These are phyloP conservation scores for Sarcophaga variegata DNA, from an alignment of 2,888 invertebrate genomes.

Conservation along the genomic window DNA sequence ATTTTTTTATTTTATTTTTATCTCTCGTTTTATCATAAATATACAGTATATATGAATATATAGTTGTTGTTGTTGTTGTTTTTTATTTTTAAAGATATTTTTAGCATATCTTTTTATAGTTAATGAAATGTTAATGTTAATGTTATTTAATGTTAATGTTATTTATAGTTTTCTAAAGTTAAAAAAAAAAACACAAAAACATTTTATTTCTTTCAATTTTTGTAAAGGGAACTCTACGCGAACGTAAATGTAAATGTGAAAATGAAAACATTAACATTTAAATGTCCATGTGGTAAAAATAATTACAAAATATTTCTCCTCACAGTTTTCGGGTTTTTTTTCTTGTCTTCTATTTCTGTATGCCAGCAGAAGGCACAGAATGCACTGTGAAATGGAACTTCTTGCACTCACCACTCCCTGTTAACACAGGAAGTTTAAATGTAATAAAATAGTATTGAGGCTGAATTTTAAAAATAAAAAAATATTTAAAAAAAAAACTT, in stretches of 20 bases:
- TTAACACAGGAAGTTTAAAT: constrained; percentile 59
- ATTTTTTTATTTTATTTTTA: constrained; percentile 43
- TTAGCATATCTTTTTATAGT: constrained; percentile 64
- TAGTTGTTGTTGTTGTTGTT: too few species aligned
- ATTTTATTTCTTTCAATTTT: constrained; percentile 31
- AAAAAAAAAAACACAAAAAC: constrained; percentile 8
- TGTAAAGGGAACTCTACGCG: constrained; percentile 33
- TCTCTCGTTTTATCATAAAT: constrained; percentile 54
- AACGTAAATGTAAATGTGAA: constrained; percentile 12
- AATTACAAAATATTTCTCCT: constrained; percentile 53
- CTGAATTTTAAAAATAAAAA: constrained; percentile 35
- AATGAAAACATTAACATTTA: constrained; percentile 50
- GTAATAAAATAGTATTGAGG: not conserved
- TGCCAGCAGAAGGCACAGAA: not conserved
- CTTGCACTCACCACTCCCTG: not conserved
- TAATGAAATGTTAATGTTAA: too few species aligned
- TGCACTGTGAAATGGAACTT: constrained; percentile 25
- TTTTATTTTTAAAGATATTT: constrained; percentile 46
- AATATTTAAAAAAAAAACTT: not conserved
- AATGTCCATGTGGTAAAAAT: constrained; percentile 69
- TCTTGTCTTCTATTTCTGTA: not conserved
- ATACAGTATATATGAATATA: not conserved
- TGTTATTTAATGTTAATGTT: too few species aligned
- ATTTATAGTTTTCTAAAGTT: constrained; percentile 55
- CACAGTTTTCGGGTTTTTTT: constrained; percentile 32